Evolutionary conservation across 2,113 vertebrate genomes (phyloP), one percentile per base, ranked within the genome.

Genomic region (Falcunculus frontatus): DNA sequence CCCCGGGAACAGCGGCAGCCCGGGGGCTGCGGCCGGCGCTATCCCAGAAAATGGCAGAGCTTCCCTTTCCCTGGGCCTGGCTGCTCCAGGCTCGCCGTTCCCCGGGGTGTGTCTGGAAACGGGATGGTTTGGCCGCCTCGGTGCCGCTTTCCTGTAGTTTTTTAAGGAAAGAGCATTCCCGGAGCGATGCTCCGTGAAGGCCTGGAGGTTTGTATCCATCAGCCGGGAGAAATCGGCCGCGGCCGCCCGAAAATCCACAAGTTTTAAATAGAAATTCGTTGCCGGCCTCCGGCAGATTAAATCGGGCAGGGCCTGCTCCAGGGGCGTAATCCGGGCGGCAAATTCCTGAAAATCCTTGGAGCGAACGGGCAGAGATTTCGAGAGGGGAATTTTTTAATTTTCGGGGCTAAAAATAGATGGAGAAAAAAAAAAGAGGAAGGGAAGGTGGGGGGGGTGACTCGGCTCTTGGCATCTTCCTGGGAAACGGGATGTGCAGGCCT

Each of bases 221-320:
- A n/a, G 80, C 67, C 84, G 11, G 20, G 53, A 72, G 73, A 44
- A 64, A 84, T 46, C 4, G 2, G 56, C 22, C 9, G 53, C 13
- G 0, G 3, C 93, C 25, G 46, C 68, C 35, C 44, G 5, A 6
- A 46, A n/a, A 41, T 37, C 13, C 72, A 37, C 41, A 37, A 73
- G 76, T 89, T 83, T 77, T 74, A 91, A 62, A 92, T 74, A 87
- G 84, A 79, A 90, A 79, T 87, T 85, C 25, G 52, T 82, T 3
- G 21, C 53, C 1, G 4, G 77, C 53, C 37, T 50, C 53, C 0
- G 2, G 60, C 75, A 86, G 96, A 92, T 94, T 92, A 92, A 92
- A 86, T 44, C 33, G 11, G 46, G 30, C 68, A 77, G 80, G 79
- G 69, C 21, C 6, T 13, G 82, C 65, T 84, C 56, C 74, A 18